Conservation (phyloP, 2,888 invertebrate genomes). For the Icerya purchasi region DNA sequence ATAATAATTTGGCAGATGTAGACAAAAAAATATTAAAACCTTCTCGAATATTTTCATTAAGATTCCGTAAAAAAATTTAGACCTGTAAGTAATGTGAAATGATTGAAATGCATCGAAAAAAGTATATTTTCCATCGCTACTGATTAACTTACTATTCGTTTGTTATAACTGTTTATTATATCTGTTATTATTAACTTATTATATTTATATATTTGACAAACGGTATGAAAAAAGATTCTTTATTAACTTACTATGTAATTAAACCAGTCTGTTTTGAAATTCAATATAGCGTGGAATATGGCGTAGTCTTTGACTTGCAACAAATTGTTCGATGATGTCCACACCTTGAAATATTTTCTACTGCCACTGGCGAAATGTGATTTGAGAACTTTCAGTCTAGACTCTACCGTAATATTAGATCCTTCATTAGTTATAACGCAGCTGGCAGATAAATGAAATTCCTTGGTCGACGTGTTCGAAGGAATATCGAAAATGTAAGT, state of each 20-base stretch:
- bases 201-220: too few species aligned
- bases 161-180: too few species aligned
- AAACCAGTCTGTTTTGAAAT: slow-evolving; percentile 28
- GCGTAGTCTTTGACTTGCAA: slow-evolving; percentile 30
- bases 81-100: too few species aligned
- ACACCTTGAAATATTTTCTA: slow-evolving; percentile 27
- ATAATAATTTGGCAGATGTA: too few species aligned
- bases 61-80: too few species aligned
- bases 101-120: too few species aligned
- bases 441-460: slow-evolving; percentile 17
- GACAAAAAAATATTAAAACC: too few species aligned
- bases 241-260: slow-evolving; percentile 28
- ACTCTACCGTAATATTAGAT: slow-evolving; percentile 15
- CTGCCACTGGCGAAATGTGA: slow-evolving; percentile 22
- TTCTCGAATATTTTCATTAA: too few species aligned
- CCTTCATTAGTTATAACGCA: slow-evolving; percentile 13
- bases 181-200: too few species aligned
- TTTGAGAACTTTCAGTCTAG: slow-evolving; percentile 22
- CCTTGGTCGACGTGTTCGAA: slow-evolving; percentile 12
- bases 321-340: slow-evolving; percentile 26
- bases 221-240: too few species aligned
- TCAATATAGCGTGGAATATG: slow-evolving; percentile 31
- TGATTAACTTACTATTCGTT: too few species aligned
- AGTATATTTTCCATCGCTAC: too few species aligned
- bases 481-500: slow-evolving; percentile 21